Base-by-base conservation (phyloP, 2,797 vertebrate species). In the Schizopygopsis malacanthus region DNA sequence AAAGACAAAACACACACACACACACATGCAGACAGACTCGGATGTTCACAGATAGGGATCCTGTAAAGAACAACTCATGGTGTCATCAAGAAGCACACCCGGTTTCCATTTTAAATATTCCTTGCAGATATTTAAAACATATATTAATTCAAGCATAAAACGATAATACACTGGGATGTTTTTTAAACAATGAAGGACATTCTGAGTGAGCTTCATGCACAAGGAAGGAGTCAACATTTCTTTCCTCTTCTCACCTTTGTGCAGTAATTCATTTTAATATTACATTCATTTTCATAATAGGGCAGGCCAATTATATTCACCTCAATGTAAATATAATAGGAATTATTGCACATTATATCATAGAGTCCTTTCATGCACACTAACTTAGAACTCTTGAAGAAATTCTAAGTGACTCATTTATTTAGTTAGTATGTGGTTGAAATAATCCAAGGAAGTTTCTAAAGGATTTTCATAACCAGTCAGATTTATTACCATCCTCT, bases 41-140 rank as follows among this genome's bases (percentile, higher is more conserved):
- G 8, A 47, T 37, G 13, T n/a, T 41, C 22, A 59, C n/a, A 70
- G 37, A 43, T 11, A 84, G 4, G 47, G 5, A 45, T 47, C 16
- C 39, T 22, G 15, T 33, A 22, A 65, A 79, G 18, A 18, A 43
- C 10, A 56, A 18, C 37, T 33, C 41, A 16, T 61, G 39, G n/a
- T 25, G 50, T 39, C 33, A 28, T 13, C n/a, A 16, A n/a, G 8
- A 82, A 28, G 22, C 82, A 75, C 20, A 2, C 71, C 13, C 22
- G 18, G 22, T 78, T 41, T 70, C n/a, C 13, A 78, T 78, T 84
- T 84, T 69, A 84, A 84, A 78, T 78, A 78, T 78, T 78, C 47
- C 6, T 69, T 79, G 13, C 50, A 84, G 79, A 78, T 84, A 84
- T 84, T 84, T 78, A 84, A 84, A 84, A 77, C 47, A 9, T 25